Evolutionary conservation across 2,888 invertebrate species (phyloP).

Genomic region (Autographa pulchrina): DNA sequence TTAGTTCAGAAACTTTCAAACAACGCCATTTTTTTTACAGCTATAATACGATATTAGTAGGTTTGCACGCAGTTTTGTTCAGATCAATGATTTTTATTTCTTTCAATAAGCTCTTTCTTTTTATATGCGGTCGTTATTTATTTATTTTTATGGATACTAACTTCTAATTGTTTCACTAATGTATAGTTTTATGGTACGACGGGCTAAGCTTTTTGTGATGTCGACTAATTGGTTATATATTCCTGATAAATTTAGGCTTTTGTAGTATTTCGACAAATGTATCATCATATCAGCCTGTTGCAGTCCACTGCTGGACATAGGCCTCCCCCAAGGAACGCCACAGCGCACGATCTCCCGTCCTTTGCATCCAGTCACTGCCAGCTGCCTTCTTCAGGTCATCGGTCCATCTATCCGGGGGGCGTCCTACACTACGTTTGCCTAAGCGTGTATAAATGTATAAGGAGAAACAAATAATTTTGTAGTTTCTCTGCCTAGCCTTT

Average conservation of each 20-base stretch:
- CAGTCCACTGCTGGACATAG: too few species aligned
- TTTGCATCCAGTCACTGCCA: too few species aligned
- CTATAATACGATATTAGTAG: not conserved
- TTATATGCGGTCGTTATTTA: not conserved
- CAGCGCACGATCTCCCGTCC: too few species aligned
- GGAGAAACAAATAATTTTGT: too few species aligned
- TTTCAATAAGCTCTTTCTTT: not conserved
- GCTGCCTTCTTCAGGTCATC: too few species aligned
- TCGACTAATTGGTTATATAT: not conserved
- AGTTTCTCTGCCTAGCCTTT: too few species aligned
- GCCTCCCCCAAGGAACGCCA: too few species aligned
- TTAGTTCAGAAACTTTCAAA: not conserved
- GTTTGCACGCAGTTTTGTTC: not conserved
- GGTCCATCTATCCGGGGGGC: too few species aligned
- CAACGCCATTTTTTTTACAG: not conserved
- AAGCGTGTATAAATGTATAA: too few species aligned
- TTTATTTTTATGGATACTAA: not conserved
- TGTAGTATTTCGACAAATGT: too few species aligned
- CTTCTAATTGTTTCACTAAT: not conserved
- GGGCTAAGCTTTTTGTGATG: not conserved
- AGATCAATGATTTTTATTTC: slow-evolving; percentile 1
- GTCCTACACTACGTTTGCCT: too few species aligned
- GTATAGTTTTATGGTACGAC: not conserved
- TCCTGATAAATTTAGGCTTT: not conserved
- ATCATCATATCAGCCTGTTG: too few species aligned